Base-by-base conservation (phyloP, 2,113 vertebrate species). In the Nematolebias whitei region DNA sequence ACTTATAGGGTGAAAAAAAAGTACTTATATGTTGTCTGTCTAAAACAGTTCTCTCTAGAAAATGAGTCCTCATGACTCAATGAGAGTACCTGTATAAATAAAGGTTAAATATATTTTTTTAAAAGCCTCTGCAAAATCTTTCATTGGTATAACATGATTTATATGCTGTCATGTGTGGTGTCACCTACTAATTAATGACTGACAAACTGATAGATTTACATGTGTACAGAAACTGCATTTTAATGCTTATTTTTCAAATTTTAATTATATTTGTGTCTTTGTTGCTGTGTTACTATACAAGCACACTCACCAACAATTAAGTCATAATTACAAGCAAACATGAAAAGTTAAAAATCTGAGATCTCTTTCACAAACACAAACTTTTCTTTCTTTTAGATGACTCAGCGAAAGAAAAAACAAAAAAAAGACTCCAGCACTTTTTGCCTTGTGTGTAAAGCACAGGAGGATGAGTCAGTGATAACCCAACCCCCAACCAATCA, bases 391-490 rank as follows among this genome's bases (percentile, higher is more conserved):
- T 35, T 38, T 49, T 16, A 41, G 39, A 57, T 66, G 51, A 71
- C 24, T 60, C 63, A 78, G 9, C 5, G 71, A 78, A 83, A 79
- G 12, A 24, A 50, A 50, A 24, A 50, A 18, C n/a, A 23, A 11
- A 47, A 20, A 47, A 5, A 72, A 5, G 26, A 68, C 72, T 47
- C 62, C 54, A 65, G 62, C 60, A 62, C 65, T 69, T 80, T 82
- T 56, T 51, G 50, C 51, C 54, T 52, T 38, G 52, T 76, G 68
- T 70, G 66, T 54, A 64, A n/a, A 76, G 58, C 18, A 75, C 59
- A 69, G 75, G 74, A 82, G 53, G 80, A 88, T 85, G 85, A 82
- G 87, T 87, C 76, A 84, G 77, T 55, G 80, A 88, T 86, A 85
- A 85, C 70, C 63, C 73, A 19, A 73, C 57, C 76, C 73, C 54